Base-by-base conservation (phyloP, 2,113 vertebrate species). In the Psettodes erumei region DNA sequence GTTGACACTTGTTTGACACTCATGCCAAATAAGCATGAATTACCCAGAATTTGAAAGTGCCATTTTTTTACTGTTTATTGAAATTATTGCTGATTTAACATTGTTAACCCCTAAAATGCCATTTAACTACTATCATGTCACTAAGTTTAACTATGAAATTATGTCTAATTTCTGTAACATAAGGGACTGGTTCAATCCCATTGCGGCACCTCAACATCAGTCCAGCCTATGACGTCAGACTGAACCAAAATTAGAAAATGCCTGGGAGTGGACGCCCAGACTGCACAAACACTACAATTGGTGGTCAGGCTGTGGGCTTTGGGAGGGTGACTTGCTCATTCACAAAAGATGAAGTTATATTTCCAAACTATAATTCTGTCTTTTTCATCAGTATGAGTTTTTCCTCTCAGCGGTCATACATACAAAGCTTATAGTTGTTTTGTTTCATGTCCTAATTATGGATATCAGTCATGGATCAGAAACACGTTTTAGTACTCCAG, bases 261-360 rank as follows among this genome's bases (percentile, higher is more conserved):
- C 53, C 53, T 71, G 75, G 84, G 72, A 77, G 83, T 51, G 27
- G 81, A 82, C 53, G 8, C 38, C 72, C 68, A 55, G 8, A 47
- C 33, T 50, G 48, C 61, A 79, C 45, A 50, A 80, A 83, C 71
- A 56, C 86, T 82, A 55, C 77, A 82, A 68, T 84, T 86, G 85
- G 82, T 89, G 87, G 81, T 90, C 64, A 88, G 78, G 35, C 11
- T 64, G 37, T 47, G 48, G 78, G 65, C 59, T 50, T 40, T 43
- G 37, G 66, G 72, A 68, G 62, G 73, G 4, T 11, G 54, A 82
- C 23, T 32, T 55, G n/a, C 48, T 73, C 42, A 65, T 82, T 75
- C 68, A 71, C 53, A 70, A 70, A 78, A 50, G 21, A 37, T 50
- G 12, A 33, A 21, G 61, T 33, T 35, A 16, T 60, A 18, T 45